Conservation (phyloP, 1,140 invertebrate genomes). For the Lycorma delicatula region DNA sequence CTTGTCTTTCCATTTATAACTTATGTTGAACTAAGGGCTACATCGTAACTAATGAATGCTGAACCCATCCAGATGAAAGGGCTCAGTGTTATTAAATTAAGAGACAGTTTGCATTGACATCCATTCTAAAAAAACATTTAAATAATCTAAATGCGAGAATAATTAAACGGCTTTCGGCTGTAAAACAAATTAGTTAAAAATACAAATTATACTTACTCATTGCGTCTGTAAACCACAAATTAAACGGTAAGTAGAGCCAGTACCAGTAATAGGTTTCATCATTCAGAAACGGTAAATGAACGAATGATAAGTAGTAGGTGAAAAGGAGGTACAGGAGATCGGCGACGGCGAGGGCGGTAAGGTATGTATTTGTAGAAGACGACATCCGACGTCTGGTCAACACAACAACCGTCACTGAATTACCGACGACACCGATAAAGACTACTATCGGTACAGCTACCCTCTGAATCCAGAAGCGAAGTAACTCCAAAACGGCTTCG, state of each 20-base stretch:
- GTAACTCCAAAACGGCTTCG: no score
- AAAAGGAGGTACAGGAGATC: conserved; percentile 62
- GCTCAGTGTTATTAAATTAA: no score
- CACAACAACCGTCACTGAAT: conserved; percentile 61
- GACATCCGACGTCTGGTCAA: conserved; percentile 64
- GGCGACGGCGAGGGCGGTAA: conserved; percentile 61
- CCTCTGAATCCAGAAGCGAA: conserved; percentile 53
- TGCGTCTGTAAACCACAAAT: conserved; percentile 51
- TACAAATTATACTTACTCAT: conserved; percentile 45
- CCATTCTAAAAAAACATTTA: no score
- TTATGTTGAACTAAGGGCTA: no score
- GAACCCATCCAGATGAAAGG: no score
- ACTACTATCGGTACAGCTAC: conserved; percentile 60
- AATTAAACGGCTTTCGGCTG: no score
- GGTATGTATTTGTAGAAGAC: conserved; percentile 64
- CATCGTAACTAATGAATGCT: no score
- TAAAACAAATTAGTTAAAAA: no score
- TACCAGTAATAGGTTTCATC: conserved; percentile 36
- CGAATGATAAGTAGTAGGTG: conserved; percentile 53
- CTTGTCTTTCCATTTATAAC: no score
- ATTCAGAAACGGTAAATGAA: conserved; percentile 48
- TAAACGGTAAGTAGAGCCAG: conserved; percentile 48
- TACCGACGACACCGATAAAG: conserved; percentile 58
- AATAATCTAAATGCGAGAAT: no score
- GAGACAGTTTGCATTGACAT: no score